Evolutionary conservation across 2,797 vertebrate genomes (phyloP).

Genomic region (Graptemys geographica): DNA sequence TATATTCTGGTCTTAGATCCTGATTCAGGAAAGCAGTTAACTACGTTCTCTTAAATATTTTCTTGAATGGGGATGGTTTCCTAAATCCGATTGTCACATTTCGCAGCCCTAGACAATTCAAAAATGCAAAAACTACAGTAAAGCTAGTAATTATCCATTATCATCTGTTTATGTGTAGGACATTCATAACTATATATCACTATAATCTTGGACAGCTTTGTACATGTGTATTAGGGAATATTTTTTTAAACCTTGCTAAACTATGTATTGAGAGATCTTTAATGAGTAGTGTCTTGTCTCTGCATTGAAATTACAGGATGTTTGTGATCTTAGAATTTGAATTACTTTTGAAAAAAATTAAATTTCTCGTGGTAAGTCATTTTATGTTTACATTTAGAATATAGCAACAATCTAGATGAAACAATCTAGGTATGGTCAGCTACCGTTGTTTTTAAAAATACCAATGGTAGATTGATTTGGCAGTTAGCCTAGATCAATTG

Average conservation of each 20-base stretch:
- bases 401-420: not conserved
- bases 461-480: not conserved
- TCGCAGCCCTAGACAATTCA: not conserved
- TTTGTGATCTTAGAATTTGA: not conserved
- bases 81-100: not conserved
- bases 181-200: not conserved
- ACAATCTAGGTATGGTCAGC: not conserved
- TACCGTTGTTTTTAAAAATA: not conserved
- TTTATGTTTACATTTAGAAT: not conserved
- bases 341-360: not conserved
- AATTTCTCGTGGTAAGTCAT: not conserved
- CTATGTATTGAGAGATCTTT: not conserved
- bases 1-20: not conserved
- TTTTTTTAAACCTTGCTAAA: not conserved
- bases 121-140: not conserved
- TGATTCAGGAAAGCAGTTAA: not conserved
- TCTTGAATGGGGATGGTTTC: not conserved
- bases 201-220: not conserved
- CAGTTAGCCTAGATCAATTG: not conserved
- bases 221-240: not conserved
- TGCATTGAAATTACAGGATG: not conserved
- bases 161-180: not conserved
- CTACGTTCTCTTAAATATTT: not conserved
- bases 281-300: not conserved
- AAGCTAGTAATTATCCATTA: not conserved